Evolutionary conservation across 2,888 invertebrate genomes (phyloP).

Genomic region (Stenodema calcarata): DNA sequence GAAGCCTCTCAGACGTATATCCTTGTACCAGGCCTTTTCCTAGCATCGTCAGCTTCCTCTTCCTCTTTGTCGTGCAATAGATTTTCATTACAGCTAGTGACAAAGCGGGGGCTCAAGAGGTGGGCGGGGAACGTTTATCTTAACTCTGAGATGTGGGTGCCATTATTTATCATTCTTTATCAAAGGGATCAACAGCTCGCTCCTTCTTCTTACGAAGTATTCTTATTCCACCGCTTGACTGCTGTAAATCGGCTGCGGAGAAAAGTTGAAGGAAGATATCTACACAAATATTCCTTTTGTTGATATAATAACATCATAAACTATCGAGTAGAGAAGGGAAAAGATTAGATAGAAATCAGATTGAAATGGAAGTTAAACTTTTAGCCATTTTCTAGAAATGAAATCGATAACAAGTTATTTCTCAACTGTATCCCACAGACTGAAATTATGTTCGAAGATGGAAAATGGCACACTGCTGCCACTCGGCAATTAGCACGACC

Average conservation of each 20-base stretch:
- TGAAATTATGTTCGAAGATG: too few species aligned
- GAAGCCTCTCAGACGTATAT: not conserved
- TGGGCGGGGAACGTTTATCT: not conserved
- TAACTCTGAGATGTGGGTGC: slow-evolving; percentile 11
- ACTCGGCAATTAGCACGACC: too few species aligned
- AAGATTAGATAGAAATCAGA: too few species aligned
- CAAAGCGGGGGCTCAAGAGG: not conserved
- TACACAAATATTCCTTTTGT: too few species aligned
- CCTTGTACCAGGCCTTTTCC: not conserved
- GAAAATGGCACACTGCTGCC: too few species aligned
- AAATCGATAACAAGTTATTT: too few species aligned
- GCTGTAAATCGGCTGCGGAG: too few species aligned
- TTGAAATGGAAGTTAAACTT: too few species aligned
- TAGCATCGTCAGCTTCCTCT: not conserved
- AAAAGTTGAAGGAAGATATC: not conserved
- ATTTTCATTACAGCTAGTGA: slow-evolving; percentile 5
- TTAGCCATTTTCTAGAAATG: too few species aligned
- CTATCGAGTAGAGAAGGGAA: too few species aligned
- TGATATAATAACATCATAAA: too few species aligned
- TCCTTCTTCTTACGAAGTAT: not conserved
- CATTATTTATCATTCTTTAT: slow-evolving; percentile 34
- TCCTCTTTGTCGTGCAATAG: not conserved
- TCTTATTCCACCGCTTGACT: not conserved
- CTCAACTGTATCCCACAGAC: too few species aligned
- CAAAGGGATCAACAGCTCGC: slow-evolving; percentile 17